Conservation (phyloP, 2,797 vertebrate species). For the Mormyrops boulengeri region DNA sequence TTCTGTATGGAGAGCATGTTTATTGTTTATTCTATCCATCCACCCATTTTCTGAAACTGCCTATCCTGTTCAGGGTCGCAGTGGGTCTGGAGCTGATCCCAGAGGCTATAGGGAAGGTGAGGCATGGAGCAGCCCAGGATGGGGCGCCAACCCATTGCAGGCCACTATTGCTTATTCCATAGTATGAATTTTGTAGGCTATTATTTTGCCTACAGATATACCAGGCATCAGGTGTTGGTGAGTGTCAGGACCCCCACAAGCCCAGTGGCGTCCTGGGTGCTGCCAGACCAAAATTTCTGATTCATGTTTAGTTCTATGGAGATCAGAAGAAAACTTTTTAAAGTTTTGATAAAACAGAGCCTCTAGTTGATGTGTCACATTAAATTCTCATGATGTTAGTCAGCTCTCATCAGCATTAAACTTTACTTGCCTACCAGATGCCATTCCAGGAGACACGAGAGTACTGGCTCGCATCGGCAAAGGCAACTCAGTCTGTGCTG, state of each 20-base stretch:
- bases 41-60: no score
- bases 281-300: background rate
- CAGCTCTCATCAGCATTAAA: conserved; percentile 58
- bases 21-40: background rate
- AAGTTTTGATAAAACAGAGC: background rate
- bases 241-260: background rate
- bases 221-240: background rate
- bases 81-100: background rate
- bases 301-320: background rate
- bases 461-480: conserved; percentile 44
- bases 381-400: conserved; percentile 66
- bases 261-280: background rate
- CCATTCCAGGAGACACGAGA: conserved; percentile 37
- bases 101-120: no score
- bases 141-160: background rate
- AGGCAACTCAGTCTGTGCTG: conserved; percentile 33
- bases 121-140: background rate
- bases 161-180: background rate
- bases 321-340: background rate
- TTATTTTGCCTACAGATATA: background rate
- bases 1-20: background rate
- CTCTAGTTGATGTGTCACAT: conserved; percentile 51
- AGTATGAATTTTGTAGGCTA: background rate
- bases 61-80: background rate
- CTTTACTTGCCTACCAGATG: conserved; percentile 44